phyloP scores from a whole-genome alignment of 2,797 vertebrate genomes.

The Lithobates sylvaticus region DNA sequence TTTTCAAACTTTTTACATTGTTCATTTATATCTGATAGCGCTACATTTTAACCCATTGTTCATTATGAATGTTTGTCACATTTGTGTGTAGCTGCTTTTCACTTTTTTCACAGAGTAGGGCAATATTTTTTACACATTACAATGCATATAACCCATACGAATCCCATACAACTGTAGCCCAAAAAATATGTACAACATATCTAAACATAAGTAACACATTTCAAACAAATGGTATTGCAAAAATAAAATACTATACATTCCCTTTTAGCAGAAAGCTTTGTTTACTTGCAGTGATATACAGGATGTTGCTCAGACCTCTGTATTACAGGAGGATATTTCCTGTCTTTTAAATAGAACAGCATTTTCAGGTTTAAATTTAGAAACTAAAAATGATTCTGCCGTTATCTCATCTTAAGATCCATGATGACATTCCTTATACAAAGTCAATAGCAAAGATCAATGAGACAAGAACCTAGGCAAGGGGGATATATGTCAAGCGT shows the following conservation, averaged over 20 bases:
- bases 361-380: conserved; percentile 35
- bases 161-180: too few relatives aligned
- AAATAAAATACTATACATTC: background rate
- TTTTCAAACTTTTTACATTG: too few relatives aligned
- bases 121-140: too few relatives aligned
- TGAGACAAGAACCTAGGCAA: conserved; percentile 26
- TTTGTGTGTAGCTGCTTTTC: too few relatives aligned
- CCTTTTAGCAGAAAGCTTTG: background rate
- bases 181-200: too few relatives aligned
- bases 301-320: conserved; percentile 20
- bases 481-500: conserved; percentile 14
- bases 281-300: conserved; percentile 18
- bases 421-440: conserved; percentile 39
- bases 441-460: conserved; percentile 49
- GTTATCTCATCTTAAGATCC: conserved; percentile 24
- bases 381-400: conserved; percentile 6
- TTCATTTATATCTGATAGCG: too few relatives aligned
- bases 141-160: too few relatives aligned
- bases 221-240: too few relatives aligned
- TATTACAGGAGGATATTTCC: conserved; percentile 31
- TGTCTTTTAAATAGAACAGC: conserved; percentile 20
- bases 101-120: too few relatives aligned
- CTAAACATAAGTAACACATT: too few relatives aligned
- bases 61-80: too few relatives aligned
- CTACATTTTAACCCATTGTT: too few relatives aligned